Evolutionary conservation across 2,888 invertebrate species (phyloP).

Genomic region (Ganaspis brasiliensis): DNA sequence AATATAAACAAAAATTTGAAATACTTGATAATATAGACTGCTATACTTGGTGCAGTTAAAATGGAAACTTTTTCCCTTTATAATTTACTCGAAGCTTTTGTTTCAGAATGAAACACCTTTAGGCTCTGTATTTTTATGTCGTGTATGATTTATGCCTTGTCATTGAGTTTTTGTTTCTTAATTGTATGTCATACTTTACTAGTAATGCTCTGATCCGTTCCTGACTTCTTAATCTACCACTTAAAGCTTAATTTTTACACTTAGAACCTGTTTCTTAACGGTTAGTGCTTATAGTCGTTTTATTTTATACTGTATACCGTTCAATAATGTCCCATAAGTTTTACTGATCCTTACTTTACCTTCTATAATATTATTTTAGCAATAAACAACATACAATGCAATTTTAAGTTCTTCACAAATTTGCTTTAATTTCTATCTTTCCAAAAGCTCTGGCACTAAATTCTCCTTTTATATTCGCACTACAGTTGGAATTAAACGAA

Average conservation of each 20-base stretch:
- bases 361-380: conserved; percentile 33
- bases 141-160: background rate
- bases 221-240: conserved; percentile 40
- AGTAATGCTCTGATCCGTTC: conserved; percentile 27
- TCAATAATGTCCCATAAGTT: conserved; percentile 38
- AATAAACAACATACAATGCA: conserved; percentile 22
- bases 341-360: conserved; percentile 30
- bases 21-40: no score
- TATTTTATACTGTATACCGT: conserved; percentile 36
- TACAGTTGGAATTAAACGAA: conserved; percentile 1
- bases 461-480: background rate
- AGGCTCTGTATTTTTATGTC: background rate
- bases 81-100: no score
- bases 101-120: background rate
- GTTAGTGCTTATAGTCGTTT: conserved; percentile 28
- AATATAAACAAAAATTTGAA: no score
- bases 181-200: background rate
- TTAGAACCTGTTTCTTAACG: conserved; percentile 43
- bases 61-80: no score
- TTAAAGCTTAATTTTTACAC: conserved; percentile 41
- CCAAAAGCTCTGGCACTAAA: conserved; percentile 15
- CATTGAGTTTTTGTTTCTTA: background rate
- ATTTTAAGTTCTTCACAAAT: conserved; percentile 4
- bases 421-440: conserved; percentile 4
- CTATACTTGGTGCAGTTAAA: no score